phyloP scores from a whole-genome alignment of 2,113 vertebrate genomes.

The Phaethon lepturus region DNA sequence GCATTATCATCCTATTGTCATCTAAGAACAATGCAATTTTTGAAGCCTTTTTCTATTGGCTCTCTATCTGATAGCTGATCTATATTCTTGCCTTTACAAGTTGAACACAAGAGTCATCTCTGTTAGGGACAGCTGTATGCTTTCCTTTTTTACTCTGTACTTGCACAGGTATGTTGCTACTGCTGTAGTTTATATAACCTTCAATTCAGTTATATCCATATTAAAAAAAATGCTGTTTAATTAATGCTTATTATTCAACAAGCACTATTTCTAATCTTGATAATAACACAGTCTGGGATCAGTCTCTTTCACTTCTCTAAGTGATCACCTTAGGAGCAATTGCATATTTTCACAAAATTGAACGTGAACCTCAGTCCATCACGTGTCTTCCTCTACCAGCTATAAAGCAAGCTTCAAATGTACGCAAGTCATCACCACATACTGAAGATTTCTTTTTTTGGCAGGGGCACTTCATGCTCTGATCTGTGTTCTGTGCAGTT shows the following conservation, averaged over 20 bases:
- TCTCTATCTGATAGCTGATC: neutral
- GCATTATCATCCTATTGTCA: neutral
- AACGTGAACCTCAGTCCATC: rapidly evolving
- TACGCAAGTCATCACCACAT: neutral
- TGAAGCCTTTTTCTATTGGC: neutral
- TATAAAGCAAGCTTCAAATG: neutral
- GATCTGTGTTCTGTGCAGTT: neutral
- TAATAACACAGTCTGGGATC: neutral
- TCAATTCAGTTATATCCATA: neutral
- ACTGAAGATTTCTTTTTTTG: neutral
- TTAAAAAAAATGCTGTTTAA: neutral
- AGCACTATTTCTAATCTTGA: neutral
- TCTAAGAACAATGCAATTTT: neutral
- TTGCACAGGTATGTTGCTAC: neutral
- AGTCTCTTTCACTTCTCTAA: neutral
- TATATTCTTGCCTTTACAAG: neutral
- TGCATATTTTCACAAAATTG: neutral
- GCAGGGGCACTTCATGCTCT: neutral
- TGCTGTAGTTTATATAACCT: neutral
- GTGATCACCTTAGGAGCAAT: neutral
- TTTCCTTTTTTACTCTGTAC: neutral
- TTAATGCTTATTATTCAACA: neutral
- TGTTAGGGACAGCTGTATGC: neutral
- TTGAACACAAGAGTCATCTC: neutral
- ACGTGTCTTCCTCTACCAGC: neutral